Evolutionary conservation across 2,113 vertebrate species (phyloP), one percentile per base, ranked within the genome.

Genomic region (Morone chrysops): DNA sequence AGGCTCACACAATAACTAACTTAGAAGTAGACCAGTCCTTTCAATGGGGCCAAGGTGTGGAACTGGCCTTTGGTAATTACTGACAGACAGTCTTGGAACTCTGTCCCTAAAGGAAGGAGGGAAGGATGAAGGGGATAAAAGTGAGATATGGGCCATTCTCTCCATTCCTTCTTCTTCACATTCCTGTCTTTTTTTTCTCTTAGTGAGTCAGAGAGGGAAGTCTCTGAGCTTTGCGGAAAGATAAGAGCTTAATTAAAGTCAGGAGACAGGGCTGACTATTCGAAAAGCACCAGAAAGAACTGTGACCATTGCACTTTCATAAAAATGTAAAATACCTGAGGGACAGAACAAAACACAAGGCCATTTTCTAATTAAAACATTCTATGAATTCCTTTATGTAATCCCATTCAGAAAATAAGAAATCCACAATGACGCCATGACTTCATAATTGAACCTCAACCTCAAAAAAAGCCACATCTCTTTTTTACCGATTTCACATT

Each of bases 201-300:
- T 22, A 80, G 65, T 67, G 78, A 87, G 86, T 85, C 77, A 78
- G 14, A 74, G 65, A 86, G 63, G 70, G 77, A 92, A 83, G 6
- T 78, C 86, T 77, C 54, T 59, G 68, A 82, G 88, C 89, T 85
- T 91, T 90, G 76, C 14, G 8, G 41, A 83, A 82, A 86, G 91
- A 91, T 87, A 93, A 93, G 80, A 85, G 86, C 87, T 87, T 92
- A 91, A 94, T 94, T 92, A 93, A 93, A 92, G 93, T 91, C 89
- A 91, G 86, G 78, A 90, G 80, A 81, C 82, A 70, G 70, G 66
- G 67, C 69, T 57, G 80, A 85, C 20, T 31, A 73, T 85, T 83
- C 76, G 70, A 85, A 89, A 90, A 85, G 80, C 62, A 59, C 53
- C 48, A 74, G 81, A 79, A 90, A 76, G 61, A 72, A 74, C 22